Percentiles rank a stretch among this genome's conserved stretches.
Evolutionary conservation across 2,888 invertebrate species (phyloP).

Genomic region (Cheilosia vernalis): DNA sequence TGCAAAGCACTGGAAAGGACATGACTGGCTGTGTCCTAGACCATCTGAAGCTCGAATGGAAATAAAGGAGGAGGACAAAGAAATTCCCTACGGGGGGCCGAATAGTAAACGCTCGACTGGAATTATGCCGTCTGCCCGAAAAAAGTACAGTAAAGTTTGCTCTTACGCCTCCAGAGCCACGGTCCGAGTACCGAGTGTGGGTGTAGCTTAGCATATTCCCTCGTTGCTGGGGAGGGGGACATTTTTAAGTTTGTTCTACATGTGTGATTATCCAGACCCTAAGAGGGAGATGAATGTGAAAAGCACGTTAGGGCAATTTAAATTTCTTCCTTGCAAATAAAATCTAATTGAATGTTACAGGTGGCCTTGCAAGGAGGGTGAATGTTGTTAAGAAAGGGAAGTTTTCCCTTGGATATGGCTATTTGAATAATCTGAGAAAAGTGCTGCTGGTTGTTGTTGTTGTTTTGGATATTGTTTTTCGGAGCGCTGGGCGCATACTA

Average conservation of each 20-base stretch:
- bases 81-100: conserved; percentile 32
- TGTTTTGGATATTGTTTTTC: conserved; percentile 48
- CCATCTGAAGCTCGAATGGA: conserved; percentile 21
- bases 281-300: conserved; percentile 47
- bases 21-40: conserved; percentile 29
- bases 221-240: not conserved
- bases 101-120: conserved; percentile 28
- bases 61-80: conserved; percentile 38
- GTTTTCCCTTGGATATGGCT: conserved; percentile 42
- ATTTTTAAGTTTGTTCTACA: conserved; percentile 30
- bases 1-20: conserved; percentile 32
- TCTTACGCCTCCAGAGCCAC: conserved; percentile 1
- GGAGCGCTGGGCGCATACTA: not conserved
- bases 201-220: not conserved
- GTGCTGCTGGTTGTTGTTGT: conserved; percentile 42
- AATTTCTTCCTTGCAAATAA: conserved; percentile 62
- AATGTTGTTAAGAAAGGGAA: conserved; percentile 50
- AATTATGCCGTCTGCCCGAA: conserved; percentile 24
- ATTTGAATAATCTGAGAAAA: conserved; percentile 64
- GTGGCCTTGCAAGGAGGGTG: conserved; percentile 58
- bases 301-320: conserved; percentile 67
- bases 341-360: conserved; percentile 74
- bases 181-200: not conserved
- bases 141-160: not conserved
- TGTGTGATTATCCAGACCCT: conserved; percentile 44